Evolutionary conservation across 2,888 invertebrate species (phyloP), one percentile per base, ranked within the genome.

Genomic region (Gryllus longicercus): DNA sequence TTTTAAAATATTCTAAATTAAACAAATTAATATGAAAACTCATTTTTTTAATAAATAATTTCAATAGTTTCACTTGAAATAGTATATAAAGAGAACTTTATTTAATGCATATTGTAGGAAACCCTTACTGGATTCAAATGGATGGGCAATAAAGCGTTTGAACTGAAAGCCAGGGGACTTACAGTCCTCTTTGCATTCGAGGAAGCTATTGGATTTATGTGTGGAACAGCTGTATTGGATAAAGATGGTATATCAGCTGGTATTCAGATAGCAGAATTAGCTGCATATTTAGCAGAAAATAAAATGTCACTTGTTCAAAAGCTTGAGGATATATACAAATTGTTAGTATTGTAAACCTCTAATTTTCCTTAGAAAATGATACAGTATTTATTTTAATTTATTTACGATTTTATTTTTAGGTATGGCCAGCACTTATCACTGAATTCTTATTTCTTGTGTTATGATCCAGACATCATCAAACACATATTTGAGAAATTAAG

Each of bases 51-150:
- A 21, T 21, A 21, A 21, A 21, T 79, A 14, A 21, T 81, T 51
- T 74, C 74, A 12, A 12, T 18, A 63, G 81, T 51, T 38, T n/a
- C 16, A 23, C n/a, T 51, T n/a, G 12, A n/a, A 74, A n/a, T 18
- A 74, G 18, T 21, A 5, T n/a, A 74, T 74, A 18, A 74, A 18
- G 10, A 3, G 11, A 50, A 77, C 10, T 81, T 16, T 78, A 49
- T 25, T 74, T 51, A n/a, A 11, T n/a, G 80, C 76, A 5, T 84
- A 92, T 92, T 83, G 87, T 90, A 82, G 89, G 98, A 99, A 88
- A 99, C 99, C 0, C 89, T 99, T 79, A 99, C 99, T 0, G 99
- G 99, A 0, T 99, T 99, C 86, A 99, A 99, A 86, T 99, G 98
- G 98, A 98, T 99, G 96, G 99, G 96, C 10, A 99, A 98, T 87